A percentile compares a stretch with the other conserved stretches of the same genome.
Conservation (phyloP, 2,113 vertebrate species). For the Melanocharis versteri region DNA sequence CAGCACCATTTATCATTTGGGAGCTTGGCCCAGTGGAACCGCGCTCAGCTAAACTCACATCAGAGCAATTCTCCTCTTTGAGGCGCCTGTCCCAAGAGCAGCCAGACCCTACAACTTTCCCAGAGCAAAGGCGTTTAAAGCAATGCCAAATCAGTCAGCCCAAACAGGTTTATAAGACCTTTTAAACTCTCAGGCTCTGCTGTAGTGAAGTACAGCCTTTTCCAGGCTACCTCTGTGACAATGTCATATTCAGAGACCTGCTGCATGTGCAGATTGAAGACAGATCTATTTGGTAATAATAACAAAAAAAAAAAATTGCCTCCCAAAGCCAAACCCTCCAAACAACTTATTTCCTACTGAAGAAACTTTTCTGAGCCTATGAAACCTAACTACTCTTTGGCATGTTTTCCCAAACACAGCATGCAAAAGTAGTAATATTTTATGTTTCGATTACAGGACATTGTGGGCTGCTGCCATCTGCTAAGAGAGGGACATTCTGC, state of each 20-base stretch:
- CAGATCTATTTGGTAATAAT: background rate
- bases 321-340: background rate
- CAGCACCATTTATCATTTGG: conserved; percentile 41
- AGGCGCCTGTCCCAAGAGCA: background rate
- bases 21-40: background rate
- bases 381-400: background rate
- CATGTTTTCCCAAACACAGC: conserved; percentile 10
- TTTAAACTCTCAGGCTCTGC: background rate
- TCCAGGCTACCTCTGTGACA: background rate
- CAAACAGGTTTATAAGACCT: background rate
- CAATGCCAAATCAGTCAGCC: background rate
- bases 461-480: conserved; percentile 47
- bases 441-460: conserved; percentile 32
- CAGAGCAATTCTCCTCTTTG: background rate
- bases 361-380: conserved; percentile 9
- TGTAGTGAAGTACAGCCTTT: background rate
- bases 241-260: background rate
- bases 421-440: conserved; percentile 50
- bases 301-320: background rate
- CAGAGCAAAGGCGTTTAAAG: background rate
- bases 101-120: background rate
- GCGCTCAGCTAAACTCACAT: background rate
- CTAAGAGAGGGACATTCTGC: conserved; percentile 26
- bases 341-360: background rate
- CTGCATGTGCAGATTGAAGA: background rate